These are phyloP conservation scores for Brevimyrus niger DNA, from an alignment of 2,113 vertebrate species.

Conservation along the genomic window DNA sequence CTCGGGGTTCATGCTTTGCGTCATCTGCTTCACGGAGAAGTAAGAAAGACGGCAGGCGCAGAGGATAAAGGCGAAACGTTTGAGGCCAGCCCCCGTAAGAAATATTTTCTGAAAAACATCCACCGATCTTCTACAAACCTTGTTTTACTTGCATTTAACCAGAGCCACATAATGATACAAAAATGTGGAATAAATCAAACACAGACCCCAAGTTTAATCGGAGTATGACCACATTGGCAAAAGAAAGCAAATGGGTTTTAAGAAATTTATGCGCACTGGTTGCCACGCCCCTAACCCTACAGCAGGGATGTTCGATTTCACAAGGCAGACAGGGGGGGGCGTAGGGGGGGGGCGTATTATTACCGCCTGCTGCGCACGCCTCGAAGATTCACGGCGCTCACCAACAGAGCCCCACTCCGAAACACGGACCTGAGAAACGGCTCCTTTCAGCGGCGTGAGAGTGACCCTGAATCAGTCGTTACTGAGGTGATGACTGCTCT, in stretches of 20 bases:
- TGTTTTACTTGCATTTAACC: not conserved
- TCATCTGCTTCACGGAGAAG: not conserved
- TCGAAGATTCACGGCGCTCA: not conserved
- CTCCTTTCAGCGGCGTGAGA: not conserved
- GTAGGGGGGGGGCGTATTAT: not conserved
- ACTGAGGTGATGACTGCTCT: not conserved
- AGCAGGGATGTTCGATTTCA: not conserved
- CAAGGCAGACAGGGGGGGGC: not conserved
- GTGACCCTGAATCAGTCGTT: not conserved
- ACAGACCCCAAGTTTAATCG: not conserved
- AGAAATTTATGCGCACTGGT: not conserved
- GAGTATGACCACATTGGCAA: not conserved
- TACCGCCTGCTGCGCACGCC: not conserved
- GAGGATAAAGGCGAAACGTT: not conserved
- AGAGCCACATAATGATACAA: not conserved
- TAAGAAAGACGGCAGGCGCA: not conserved
- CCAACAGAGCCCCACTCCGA: not conserved
- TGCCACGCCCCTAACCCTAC: not conserved
- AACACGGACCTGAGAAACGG: not conserved
- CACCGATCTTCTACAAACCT: not conserved
- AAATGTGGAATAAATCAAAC: not conserved
- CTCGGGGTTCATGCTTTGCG: not conserved
- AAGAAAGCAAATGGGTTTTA: not conserved
- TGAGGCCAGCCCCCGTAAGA: not conserved
- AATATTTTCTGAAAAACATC: not conserved